Evolutionary conservation across 2,113 vertebrate species (phyloP), one percentile per base, ranked within the genome.

Genomic region (Pelvicachromis taeniatus): DNA sequence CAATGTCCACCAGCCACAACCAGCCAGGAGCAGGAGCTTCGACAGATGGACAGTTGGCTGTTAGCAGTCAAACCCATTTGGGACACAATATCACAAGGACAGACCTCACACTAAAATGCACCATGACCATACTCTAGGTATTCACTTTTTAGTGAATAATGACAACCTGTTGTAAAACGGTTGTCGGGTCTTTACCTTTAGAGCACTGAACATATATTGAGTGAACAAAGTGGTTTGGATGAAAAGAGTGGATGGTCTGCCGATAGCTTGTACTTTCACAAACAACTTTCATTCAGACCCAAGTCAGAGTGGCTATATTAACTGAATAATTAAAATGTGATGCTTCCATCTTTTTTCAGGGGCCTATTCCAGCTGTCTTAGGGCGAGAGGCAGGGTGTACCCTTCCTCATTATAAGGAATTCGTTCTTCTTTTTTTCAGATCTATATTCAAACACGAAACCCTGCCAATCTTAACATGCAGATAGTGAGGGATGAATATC

Each of bases 371-470:
- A 26, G 26, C 26, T 26, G 26, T 26, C 26, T 26, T 26, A 26
- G 26, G 26, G 26, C 26, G 26, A 26, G 26, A 26, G 26, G 26
- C 26, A 26, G 26, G 26, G 26, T 26, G 3, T 3, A 26, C 26
- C 26, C 26, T 26, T 26, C 26, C 26, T 26, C 26, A 26, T 26
- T 26, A 70, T 26, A 16, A 16, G 0, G 5, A 26, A 45, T 26
- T 5, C 65, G 26, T 73, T 42, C 6, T 42, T 6, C 3, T 38
- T 78, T 79, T 59, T 26, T 42, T 35, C 91, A 99, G 99, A 96
- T 99, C 61, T 99, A 99, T 55, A 93, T 99, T 84, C 98, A 99
- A 94, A 97, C 97, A 26, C 96, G 97, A 65, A 97, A 97, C 78
- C 97, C 97, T 26, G 97, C 97, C 40, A 96, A 96, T 82, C 89